A percentile compares a stretch with the other conserved stretches of the same genome.
These are phyloP conservation scores for Melipona bicolor DNA, from an alignment of 2,888 invertebrate species.

Conservation along the genomic window DNA sequence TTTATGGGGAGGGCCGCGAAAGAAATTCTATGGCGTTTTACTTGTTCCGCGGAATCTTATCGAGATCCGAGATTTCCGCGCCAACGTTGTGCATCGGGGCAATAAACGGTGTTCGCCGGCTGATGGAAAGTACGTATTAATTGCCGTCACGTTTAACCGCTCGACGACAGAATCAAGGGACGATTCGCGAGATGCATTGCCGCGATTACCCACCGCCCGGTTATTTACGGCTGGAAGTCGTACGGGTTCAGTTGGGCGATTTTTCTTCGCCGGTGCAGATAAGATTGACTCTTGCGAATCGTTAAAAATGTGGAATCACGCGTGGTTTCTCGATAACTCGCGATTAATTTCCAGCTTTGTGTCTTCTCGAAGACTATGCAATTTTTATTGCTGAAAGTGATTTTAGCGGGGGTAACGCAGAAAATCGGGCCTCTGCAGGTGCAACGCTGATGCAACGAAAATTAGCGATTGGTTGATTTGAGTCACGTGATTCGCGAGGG, in stretches of 20 bases:
- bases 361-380: too few relatives aligned
- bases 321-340: too few relatives aligned
- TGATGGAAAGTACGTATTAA: conserved; percentile 47
- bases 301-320: too few relatives aligned
- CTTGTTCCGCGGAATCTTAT: conserved; percentile 62
- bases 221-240: background rate
- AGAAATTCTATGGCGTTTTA: conserved; percentile 62
- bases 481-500: too few relatives aligned
- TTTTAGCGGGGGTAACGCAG: too few relatives aligned
- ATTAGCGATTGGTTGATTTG: too few relatives aligned
- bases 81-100: conserved; percentile 34
- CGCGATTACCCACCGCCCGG: background rate
- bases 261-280: too few relatives aligned
- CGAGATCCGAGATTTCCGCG: conserved; percentile 55
- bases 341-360: too few relatives aligned
- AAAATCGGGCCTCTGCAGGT: too few relatives aligned
- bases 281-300: too few relatives aligned
- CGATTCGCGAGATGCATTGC: background rate
- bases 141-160: conserved; percentile 44
- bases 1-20: conserved; percentile 59
- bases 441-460: too few relatives aligned
- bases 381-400: too few relatives aligned
- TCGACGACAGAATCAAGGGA: conserved; percentile 21
- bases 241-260: background rate
- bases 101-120: conserved; percentile 51